These are phyloP conservation scores for Spicauda simplicius DNA, from an alignment of 2,888 invertebrate species.

Conservation along the genomic window DNA sequence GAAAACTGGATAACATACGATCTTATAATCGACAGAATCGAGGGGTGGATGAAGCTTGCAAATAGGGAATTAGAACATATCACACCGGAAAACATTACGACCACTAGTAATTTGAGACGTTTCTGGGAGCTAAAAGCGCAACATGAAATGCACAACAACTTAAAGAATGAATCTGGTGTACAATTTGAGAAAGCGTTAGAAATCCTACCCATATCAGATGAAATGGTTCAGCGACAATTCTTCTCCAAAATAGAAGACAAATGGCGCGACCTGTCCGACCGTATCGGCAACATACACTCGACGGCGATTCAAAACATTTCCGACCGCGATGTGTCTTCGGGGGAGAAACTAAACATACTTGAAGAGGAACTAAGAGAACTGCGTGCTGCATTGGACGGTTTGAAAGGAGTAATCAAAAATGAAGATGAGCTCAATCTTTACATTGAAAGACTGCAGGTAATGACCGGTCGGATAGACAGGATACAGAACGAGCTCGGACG, in stretches of 20 bases:
- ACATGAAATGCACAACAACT: constrained; percentile 92
- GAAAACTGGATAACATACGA: constrained; percentile 92
- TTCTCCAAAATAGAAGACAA: constrained; percentile 91
- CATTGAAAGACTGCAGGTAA: constrained; percentile 91
- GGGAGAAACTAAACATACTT: constrained; percentile 89
- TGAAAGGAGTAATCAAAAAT: constrained; percentile 92
- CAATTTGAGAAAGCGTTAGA: constrained; percentile 91
- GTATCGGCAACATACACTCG: constrained; percentile 87
- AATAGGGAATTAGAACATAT: constrained; percentile 89
- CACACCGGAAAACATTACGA: constrained; percentile 86
- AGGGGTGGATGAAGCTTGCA: constrained; percentile 90
- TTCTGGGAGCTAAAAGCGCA: constrained; percentile 96
- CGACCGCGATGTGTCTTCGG: constrained; percentile 89
- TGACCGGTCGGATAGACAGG: constrained; percentile 89
- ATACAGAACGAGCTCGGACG: constrained; percentile 92
- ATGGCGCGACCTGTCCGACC: constrained; percentile 88
- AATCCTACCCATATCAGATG: constrained; percentile 93
- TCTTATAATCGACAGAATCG: constrained; percentile 88
- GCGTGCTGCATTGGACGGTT: constrained; percentile 87
- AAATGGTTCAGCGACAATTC: constrained; percentile 91
- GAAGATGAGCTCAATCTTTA: constrained; percentile 93
- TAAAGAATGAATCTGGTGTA: constrained; percentile 89
- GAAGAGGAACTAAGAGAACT: constrained; percentile 92
- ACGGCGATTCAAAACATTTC: constrained; percentile 89
- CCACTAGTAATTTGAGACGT: constrained; percentile 90